Evolutionary conservation across 2,113 vertebrate species (phyloP), one percentile per base, ranked within the genome.

Genomic region (Eptatretus burgeri): DNA sequence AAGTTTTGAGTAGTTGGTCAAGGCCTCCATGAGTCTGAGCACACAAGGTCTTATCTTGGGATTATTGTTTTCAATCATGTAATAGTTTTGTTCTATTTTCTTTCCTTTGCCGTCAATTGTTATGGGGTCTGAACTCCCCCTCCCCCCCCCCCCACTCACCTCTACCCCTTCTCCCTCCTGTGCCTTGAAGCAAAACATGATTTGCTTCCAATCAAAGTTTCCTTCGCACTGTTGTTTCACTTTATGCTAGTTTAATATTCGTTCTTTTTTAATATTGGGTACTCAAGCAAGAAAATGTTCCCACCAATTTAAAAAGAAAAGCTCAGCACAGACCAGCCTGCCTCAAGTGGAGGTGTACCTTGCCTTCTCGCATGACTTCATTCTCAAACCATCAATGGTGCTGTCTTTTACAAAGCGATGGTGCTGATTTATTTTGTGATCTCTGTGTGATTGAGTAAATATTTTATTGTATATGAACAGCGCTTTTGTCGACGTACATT

Each of bases 361-460:
- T 17, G 56, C 19, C 19, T n/a, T 60, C n/a, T n/a, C 56, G 12
- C 19, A 60, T 13, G n/a, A 60, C n/a, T n/a, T 60, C n/a, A n/a
- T 60, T 60, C 19, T 11, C n/a, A 17, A 60, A 60, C 19, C 56
- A 17, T 20, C 56, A 13, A 60, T 60, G 56, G 56, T 60, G 56
- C 56, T 60, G 56, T 60, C 19, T 60, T 60, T 17, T 17, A 41
- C 27, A 41, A 41, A 41, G 27, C 7, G 27, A 41, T 41, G 27
- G 27, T 41, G 27, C 27, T 41, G 56, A 60, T 60, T 60, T 60
- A 60, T 60, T n/a, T 60, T 60, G 27, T 78, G 76, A 73, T 76
- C 81, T 82, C 75, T 81, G 78, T 82, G 72, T 78, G 80, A 84
- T 81, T 83, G 84, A 86, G 83, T 87, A 84, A 79, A 77, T 88